Evolutionary conservation across 2,888 invertebrate species (phyloP), one percentile per base, ranked within the genome.

Genomic region (Apodemia zela): DNA sequence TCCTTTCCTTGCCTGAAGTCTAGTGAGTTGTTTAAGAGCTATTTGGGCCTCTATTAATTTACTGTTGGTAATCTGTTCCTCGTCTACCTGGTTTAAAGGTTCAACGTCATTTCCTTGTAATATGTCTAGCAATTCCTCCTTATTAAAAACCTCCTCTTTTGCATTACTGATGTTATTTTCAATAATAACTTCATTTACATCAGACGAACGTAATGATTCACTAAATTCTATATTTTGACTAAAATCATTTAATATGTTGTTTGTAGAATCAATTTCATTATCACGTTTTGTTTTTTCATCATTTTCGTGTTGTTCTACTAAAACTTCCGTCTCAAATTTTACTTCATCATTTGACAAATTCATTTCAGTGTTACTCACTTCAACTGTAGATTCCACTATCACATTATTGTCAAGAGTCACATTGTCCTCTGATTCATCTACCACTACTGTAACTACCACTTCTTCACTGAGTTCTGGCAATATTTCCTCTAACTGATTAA

Each of bases 111-210:
- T 90, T 3, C 91, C 91, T 74, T 91, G 84, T 65, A 91, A 76
- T 66, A 91, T 91, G 69, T 90, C 89, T 60, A 91, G 71, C 29
- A 91, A 69, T 68, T 91, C 90, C 69, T 91, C 90, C 71, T 91
- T 91, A 69, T 91, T 91, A 67, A 91, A 89, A 15, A 91, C 84
- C 73, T 89, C 88, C 68, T 88, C 83, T 65, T 80, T 78, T 4
- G 71, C 70, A 51, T 76, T 63, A 73, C 82, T 78, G 66, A 88
- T 88, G 69, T 89, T 89, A 68, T 88, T 89, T 72, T 89, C 88
- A 25, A 75, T 70, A 71, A 57, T 57, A 57, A 57, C 57, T n/a
- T 78, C 79, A 62, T 83, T 84, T 64, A 80, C 68, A 18, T 81
- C 73, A 75, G 87, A 83, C 15, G 89, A 85, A 17, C 82, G 77